These are phyloP conservation scores for Mythimna lalbum DNA, from an alignment of 2,888 invertebrate species.

Conservation along the genomic window DNA sequence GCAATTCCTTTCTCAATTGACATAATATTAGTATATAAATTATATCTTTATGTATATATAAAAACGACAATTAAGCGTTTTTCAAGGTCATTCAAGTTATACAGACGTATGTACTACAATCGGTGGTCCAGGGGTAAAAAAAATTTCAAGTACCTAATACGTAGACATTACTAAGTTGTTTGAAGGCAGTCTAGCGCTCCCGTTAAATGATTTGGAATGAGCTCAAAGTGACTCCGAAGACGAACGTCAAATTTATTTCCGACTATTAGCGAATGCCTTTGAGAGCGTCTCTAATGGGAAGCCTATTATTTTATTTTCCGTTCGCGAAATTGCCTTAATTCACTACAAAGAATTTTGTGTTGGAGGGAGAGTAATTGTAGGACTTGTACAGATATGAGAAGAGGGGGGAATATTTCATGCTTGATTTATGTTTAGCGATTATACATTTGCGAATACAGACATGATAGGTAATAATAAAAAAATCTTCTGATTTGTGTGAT, in stretches of 20 bases:
- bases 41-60: too few species aligned
- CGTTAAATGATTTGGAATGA: constrained; percentile 73
- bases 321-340: constrained; percentile 82
- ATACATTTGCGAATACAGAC: too few species aligned
- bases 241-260: constrained; percentile 82
- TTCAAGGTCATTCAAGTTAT: too few species aligned
- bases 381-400: neutral
- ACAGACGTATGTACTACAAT: too few species aligned
- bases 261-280: constrained; percentile 77
- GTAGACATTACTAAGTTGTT: constrained; percentile 23
- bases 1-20: too few species aligned
- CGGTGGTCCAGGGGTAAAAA: too few species aligned
- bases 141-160: neutral
- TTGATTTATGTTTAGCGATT: neutral
- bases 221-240: constrained; percentile 64
- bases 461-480: too few species aligned
- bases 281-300: constrained; percentile 78
- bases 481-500: too few species aligned
- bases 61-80: too few species aligned
- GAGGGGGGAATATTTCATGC: neutral
- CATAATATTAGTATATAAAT: too few species aligned
- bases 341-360: constrained; percentile 59
- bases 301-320: constrained; percentile 88
- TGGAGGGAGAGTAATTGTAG: constrained; percentile 37
- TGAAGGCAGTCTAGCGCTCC: constrained; percentile 31